Evolutionary conservation across 2,113 vertebrate species (phyloP).

Genomic region (Otis tarda): DNA sequence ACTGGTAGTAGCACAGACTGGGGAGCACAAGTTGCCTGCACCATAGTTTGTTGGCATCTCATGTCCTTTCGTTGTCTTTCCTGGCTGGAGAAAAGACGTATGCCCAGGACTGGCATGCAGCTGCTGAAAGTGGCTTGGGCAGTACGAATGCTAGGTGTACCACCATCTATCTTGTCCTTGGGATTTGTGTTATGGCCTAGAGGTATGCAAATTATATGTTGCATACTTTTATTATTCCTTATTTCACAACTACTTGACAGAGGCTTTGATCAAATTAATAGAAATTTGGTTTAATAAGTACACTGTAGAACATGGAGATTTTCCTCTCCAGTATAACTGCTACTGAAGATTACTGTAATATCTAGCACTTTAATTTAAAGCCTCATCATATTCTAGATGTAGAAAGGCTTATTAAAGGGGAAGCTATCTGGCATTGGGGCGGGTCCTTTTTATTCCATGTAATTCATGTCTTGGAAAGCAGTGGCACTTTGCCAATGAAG

Average conservation of each 20-base stretch:
- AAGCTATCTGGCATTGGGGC: not conserved
- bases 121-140: not conserved
- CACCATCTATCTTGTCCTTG: fast-evolving
- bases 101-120: not conserved
- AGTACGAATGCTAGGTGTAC: not conserved
- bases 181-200: not conserved
- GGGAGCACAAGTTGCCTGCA: not conserved
- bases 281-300: not conserved
- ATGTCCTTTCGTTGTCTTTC: not conserved
- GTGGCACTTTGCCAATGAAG: not conserved
- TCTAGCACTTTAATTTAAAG: not conserved
- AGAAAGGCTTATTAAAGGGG: not conserved
- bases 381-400: not conserved
- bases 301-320: not conserved
- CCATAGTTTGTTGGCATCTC: not conserved
- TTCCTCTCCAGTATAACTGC: not conserved
- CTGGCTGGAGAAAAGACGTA: not conserved
- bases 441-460: not conserved
- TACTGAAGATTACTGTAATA: not conserved
- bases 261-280: not conserved
- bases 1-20: too few relatives aligned
- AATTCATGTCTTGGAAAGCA: not conserved
- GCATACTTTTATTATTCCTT: not conserved
- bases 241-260: not conserved
- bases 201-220: not conserved